Conservation (phyloP, 1,140 invertebrate species). For the Araneus ventricosus region DNA sequence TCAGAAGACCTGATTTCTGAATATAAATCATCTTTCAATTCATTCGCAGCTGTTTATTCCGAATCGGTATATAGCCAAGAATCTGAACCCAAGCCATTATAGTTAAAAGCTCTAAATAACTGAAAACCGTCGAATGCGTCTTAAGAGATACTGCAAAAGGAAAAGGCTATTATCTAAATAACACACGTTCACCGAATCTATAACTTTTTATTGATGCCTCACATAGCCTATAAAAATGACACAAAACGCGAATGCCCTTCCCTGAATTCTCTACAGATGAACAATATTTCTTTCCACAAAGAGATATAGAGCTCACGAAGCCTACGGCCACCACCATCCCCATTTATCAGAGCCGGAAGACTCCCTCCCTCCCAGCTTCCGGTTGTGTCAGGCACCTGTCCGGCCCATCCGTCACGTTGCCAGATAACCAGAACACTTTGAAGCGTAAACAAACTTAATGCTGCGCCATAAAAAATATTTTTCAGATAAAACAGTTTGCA, state of each 20-base stretch:
- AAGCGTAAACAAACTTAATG: neutral
- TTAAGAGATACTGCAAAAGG: neutral
- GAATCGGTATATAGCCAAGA: no score
- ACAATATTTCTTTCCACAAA: neutral
- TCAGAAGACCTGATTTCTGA: no score
- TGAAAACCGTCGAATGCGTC: no score
- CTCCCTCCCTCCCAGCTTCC: neutral
- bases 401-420: neutral
- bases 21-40: no score
- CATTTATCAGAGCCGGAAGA: neutral
- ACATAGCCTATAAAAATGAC: neutral
- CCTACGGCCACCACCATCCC: neutral
- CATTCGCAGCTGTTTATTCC: no score
- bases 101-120: no score
- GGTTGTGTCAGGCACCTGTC: neutral
- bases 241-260: neutral
- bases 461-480: neutral
- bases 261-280: neutral
- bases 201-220: neutral
- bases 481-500: constrained; percentile 1
- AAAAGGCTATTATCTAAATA: neutral
- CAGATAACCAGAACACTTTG: neutral
- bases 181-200: no score
- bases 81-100: no score
- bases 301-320: neutral